phyloP scores from a whole-genome alignment of 2,888 invertebrate species.

The Pseudolycoriella hygida region DNA sequence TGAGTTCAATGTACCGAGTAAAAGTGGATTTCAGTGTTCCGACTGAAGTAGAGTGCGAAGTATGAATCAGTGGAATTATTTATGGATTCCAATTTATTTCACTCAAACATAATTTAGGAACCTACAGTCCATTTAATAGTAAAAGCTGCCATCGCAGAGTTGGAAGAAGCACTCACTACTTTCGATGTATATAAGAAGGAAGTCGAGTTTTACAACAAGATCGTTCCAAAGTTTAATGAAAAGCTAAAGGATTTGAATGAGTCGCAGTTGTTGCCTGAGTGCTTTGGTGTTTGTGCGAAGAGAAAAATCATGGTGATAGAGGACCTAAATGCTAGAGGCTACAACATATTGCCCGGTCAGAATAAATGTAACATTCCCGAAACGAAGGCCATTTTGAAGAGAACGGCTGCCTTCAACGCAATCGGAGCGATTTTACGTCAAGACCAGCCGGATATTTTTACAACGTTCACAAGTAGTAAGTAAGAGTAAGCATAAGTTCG shows the following conservation, averaged over 20 bases:
- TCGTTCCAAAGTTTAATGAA: background rate
- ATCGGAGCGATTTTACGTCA: background rate
- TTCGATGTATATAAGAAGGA: background rate
- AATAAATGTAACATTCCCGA: background rate
- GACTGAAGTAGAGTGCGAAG: too few species aligned
- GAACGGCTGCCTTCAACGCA: background rate
- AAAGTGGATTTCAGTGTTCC: background rate
- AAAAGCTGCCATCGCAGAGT: background rate
- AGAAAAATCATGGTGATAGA: background rate
- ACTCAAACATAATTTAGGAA: too few species aligned
- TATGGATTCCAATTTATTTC: too few species aligned
- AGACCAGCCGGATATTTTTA: slow-evolving; percentile 1
- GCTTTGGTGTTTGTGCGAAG: background rate
- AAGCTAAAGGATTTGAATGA: background rate
- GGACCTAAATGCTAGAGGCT: background rate
- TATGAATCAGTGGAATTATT: too few species aligned
- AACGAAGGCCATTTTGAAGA: background rate
- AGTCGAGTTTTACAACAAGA: background rate
- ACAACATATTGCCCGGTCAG: background rate
- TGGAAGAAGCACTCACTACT: background rate
- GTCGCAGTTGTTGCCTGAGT: background rate
- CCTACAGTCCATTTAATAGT: background rate
- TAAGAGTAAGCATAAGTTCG: too few species aligned
- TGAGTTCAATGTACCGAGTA: background rate
- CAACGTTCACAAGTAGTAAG: background rate